phyloP scores from a whole-genome alignment of 2,888 invertebrate species.

The Phania funesta region DNA sequence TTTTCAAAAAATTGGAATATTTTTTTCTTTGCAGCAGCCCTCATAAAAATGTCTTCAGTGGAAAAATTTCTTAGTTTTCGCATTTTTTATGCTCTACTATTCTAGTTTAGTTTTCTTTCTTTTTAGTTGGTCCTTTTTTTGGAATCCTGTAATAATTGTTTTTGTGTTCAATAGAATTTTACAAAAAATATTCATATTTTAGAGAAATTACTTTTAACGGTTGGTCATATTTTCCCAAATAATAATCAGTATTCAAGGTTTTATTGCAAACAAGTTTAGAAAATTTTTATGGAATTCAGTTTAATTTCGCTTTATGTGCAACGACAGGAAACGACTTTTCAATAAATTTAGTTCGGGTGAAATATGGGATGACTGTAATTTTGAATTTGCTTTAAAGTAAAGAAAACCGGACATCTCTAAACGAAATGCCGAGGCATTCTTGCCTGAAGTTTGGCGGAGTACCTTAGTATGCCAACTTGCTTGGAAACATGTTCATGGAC shows the following conservation, averaged over 20 bases:
- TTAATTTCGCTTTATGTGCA: not conserved
- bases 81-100: slow-evolving; percentile 48
- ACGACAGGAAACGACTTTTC: not conserved
- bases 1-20: not conserved
- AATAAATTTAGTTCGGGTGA: not conserved
- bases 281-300: not conserved
- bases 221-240: not conserved
- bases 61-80: not conserved
- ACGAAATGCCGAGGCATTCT: no score
- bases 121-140: not conserved
- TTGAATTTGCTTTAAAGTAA: no score
- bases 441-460: no score
- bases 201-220: no score
- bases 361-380: no score
- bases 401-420: no score
- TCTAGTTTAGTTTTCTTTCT: slow-evolving; percentile 33
- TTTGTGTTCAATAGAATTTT: slow-evolving; percentile 13
- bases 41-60: not conserved
- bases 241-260: not conserved
- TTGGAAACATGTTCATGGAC: no score
- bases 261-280: not conserved
- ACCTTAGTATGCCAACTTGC: no score
- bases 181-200: not conserved
- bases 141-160: not conserved
- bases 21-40: slow-evolving; percentile 3